Evolutionary conservation across 2,888 invertebrate genomes (phyloP), one percentile per base, ranked within the genome.

Genomic region (Pseudeuparius sepicola): DNA sequence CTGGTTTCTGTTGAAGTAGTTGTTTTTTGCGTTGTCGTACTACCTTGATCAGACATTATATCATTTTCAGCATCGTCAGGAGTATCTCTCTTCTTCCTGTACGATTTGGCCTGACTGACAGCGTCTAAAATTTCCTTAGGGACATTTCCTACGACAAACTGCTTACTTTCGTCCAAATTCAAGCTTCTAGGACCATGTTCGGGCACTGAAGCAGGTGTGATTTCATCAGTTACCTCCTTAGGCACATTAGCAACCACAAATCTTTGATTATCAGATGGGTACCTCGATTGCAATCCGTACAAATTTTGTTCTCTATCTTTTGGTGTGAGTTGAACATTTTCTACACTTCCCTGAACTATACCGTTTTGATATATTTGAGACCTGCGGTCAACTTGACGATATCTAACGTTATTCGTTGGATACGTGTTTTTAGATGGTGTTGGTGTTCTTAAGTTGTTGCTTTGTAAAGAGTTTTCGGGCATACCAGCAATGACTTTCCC

Each of bases 121-220:
- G n/a, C n/a, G n/a, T n/a, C n/a, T 15, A 36, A 33, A 10, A 26
- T 24, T 13, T 29, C 31, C 25, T 38, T 24, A 13, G 39, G 41
- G 14, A 41, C 17, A 20, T 25, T 41, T 12, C 43, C 43, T 5
- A 39, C 38, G 9, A 42, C 38, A 15, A 42, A 42, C 14, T 38
- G 39, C 14, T 27, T 25, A n/a, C 14, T 30, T 7, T 32, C 34
- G 11, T 39, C 31, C 9, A 34, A 18, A 12, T 40, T 40, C 5
- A 57, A 41, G 34, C 49, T 67, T 48, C 76, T 61, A 1, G 76
- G 77, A 2, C 76, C 76, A 54, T 76, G 76, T 57, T 76, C 76
- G 1, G 76, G 75, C 3, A 76, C 75, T 4, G 71, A 66, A 3
- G 68, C 71, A 1, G 74, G 71, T 2, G 73, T 71, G 2, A 62